A percentile compares a stretch with the other conserved stretches of the same genome.
Evolutionary conservation across 2,888 invertebrate species (phyloP).

Genomic region (Drosophila subquinaria): DNA sequence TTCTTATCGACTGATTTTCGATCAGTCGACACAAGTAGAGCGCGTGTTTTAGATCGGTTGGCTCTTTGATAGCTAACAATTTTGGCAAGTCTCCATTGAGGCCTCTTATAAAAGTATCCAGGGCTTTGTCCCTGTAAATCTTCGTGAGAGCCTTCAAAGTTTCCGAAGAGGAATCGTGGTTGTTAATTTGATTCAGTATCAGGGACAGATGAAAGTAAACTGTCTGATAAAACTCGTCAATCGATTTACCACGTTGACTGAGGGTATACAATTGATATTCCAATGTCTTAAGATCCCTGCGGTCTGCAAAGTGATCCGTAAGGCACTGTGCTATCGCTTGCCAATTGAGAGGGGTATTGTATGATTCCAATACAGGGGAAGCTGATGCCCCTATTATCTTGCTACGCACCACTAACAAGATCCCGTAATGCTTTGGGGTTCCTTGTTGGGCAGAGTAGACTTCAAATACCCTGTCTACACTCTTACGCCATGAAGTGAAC

Average conservation of each 20-base stretch:
- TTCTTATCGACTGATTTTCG: neutral
- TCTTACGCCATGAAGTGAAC: neutral
- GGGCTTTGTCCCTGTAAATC: conserved; percentile 1
- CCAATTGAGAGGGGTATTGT: conserved; percentile 3
- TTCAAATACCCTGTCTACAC: neutral
- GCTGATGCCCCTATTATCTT: conserved; percentile 1
- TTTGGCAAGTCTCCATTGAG: neutral
- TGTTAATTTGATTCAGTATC: neutral
- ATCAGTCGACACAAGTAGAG: neutral
- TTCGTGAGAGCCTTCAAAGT: neutral
- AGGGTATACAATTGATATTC: conserved; percentile 4
- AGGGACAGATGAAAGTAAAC: neutral
- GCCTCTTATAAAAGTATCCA: conserved; percentile 3
- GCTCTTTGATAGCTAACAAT: neutral
- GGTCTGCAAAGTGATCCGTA: neutral
- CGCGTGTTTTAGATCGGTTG: neutral
- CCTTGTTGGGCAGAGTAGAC: neutral
- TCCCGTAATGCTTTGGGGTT: neutral
- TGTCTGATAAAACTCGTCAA: neutral
- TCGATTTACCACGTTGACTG: neutral
- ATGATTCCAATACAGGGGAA: neutral
- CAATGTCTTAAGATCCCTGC: neutral
- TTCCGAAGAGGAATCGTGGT: neutral
- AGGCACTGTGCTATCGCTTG: conserved; percentile 1
- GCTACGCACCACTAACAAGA: neutral